Conservation (phyloP, 2,797 vertebrate species). For the Danio choprae region DNA sequence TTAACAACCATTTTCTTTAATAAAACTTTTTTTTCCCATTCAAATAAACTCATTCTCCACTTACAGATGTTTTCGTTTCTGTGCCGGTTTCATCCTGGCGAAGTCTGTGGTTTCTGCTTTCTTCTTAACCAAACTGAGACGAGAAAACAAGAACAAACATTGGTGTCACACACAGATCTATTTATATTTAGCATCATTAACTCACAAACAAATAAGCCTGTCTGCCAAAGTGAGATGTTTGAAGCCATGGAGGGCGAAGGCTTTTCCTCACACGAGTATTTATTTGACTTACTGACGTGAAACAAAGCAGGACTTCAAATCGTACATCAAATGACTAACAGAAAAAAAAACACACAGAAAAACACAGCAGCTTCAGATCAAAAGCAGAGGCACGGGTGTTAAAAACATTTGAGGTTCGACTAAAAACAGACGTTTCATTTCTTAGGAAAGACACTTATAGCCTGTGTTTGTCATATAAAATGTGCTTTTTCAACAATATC, state of each 20-base stretch:
- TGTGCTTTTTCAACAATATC: background rate
- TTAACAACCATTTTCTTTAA: background rate
- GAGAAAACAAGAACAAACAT: constrained; percentile 18
- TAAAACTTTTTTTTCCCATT: background rate
- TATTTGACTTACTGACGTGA: background rate
- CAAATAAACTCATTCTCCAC: constrained; percentile 19
- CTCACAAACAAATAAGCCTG: background rate
- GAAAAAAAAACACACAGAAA: constrained; percentile 15
- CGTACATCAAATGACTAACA: constrained; percentile 1
- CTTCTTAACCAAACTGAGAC: constrained; percentile 71
- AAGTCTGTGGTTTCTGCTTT: constrained; percentile 75
- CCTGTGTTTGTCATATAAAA: background rate
- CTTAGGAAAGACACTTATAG: constrained; percentile 2
- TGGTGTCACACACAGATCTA: background rate
- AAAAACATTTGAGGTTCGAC: background rate
- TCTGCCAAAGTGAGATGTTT: background rate
- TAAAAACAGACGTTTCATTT: background rate
- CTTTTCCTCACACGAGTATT: constrained; percentile 13
- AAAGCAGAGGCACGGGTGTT: background rate
- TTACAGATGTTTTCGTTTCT: constrained; percentile 81
- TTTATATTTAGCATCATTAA: constrained; percentile 7
- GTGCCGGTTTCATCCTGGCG: constrained; percentile 77
- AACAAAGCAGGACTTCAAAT: constrained; percentile 22
- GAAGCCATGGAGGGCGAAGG: background rate
- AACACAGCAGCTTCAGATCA: constrained; percentile 13